Base-by-base conservation (phyloP, 2,888 invertebrate genomes). In the Clepsis dumicolana region DNA sequence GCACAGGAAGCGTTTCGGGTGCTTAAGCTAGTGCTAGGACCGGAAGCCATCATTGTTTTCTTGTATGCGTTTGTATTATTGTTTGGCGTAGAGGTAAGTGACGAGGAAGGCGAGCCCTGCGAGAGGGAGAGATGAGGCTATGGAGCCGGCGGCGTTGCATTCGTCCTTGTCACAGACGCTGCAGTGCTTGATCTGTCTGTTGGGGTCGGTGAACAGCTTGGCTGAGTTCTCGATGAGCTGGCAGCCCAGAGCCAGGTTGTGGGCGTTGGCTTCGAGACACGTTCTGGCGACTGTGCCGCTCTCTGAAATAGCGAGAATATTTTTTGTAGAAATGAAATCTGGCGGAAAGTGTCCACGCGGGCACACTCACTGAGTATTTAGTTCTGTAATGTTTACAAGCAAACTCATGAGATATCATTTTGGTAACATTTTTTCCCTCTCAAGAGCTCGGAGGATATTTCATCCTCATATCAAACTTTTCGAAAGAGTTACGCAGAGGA, bases 101-200 rank as follows among this genome's bases (percentile, higher is more conserved):
- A 85, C 83, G 35, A 89, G 44, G 10, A 89, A 79, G 1, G 90
- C 84, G 38, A 89, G 56, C 41, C 84, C 72, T 10, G 89, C 88
- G 5, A 93, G 79, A 12, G 92, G 89, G 63, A 90, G 71, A 4
- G 92, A 91, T 66, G 87, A 81, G 7, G 82, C 74, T 25, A 87
- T 72, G n/a, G 90, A 79, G 10, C 85, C 85, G 64, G 91, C 91
- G 27, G 87, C 88, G 74, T 95, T 95, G 85, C 95, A 95, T 64
- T 83, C 88, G 69, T 95, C 94, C 70, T 87, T 89, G 77, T 92
- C 87, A 77, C 95, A 95, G 50, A 92, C 86, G 67, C 80, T 80
- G 87, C 93, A 93, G 73, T 81, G 74, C 66, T 83, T 87, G 74
- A 93, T 80, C 70, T 76, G 82, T 76, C 74, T 83, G 72, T 68